Evolutionary conservation across 2,888 invertebrate species (phyloP), one percentile per base, ranked within the genome.

Genomic region (Chrysolina haemoptera): DNA sequence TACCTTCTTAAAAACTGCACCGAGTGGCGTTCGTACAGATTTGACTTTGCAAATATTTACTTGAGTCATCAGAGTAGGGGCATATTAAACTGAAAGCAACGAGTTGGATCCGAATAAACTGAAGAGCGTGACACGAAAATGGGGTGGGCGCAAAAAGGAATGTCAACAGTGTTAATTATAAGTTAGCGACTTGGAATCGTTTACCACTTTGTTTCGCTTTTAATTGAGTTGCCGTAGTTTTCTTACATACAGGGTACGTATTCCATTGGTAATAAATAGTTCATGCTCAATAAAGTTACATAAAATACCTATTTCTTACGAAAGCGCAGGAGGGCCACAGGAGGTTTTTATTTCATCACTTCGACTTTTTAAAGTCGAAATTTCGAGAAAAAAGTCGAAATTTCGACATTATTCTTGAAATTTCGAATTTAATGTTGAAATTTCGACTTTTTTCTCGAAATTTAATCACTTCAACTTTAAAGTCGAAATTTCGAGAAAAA

Each of bases 151-250:
- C 22, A 66, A 66, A 66, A 66, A 50, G 43, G 48, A 43, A 22
- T 50, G 66, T 66, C 66, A 66, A 66, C 48, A 50, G 50, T 48
- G 66, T 66, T 66, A 66, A 66, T 66, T 48, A 35, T 18, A 20
- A 65, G 41, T 66, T 66, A 27, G 66, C 50, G 65, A 63, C 43
- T 35, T 4, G 43, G 20, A 65, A 65, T 48, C 65, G 43, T 48
- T 65, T 22, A 65, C 43, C 48, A 65, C 46, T 65, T 46, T 65
- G 65, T 46, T 22, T n/a, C 48, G 9, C 27, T 67, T n/a, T 40
- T 53, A 53, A 53, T 67, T 67, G 48, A 67, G 67, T 67, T 66
- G 48, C 20, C 48, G 66, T 20, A 53, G 18, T 53, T 53, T 22
- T 53, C 53, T 53, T n/a, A 27, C n/a, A 27, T 16, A 59, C 35